phyloP scores from a whole-genome alignment of 1,140 invertebrate species.

The Odontomachus brunneus region DNA sequence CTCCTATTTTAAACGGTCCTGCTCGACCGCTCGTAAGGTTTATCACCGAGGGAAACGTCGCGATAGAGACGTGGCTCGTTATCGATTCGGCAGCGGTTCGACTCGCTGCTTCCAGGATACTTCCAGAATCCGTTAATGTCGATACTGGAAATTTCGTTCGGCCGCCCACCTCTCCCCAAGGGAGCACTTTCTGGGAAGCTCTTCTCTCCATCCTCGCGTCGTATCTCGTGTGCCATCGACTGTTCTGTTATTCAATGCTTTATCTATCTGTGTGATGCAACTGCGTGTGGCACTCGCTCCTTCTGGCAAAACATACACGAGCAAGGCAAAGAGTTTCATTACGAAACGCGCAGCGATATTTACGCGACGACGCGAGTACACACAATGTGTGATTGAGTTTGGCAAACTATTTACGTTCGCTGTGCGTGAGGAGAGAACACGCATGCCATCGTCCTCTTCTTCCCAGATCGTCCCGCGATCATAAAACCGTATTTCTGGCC shows the following conservation, averaged over 20 bases:
- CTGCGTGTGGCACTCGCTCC: not conserved
- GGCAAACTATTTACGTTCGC: slow-evolving; percentile 52
- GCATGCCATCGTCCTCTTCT: slow-evolving; percentile 28
- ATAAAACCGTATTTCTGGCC: slow-evolving; percentile 75
- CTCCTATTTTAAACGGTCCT: slow-evolving; percentile 51
- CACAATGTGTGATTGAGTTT: not conserved
- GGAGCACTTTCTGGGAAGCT: not conserved
- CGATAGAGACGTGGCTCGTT: slow-evolving; percentile 71
- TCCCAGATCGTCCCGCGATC: slow-evolving; percentile 63
- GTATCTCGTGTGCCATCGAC: slow-evolving; percentile 1
- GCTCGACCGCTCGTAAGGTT: slow-evolving; percentile 62
- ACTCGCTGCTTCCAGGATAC: slow-evolving; percentile 67
- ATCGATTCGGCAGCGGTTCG: slow-evolving; percentile 72
- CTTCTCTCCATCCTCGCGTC: not conserved
- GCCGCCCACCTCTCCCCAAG: slow-evolving; percentile 7
- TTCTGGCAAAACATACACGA: not conserved
- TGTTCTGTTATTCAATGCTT: not conserved
- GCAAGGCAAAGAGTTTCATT: slow-evolving; percentile 1
- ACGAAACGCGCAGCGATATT: slow-evolving; percentile 30
- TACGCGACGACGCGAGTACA: not conserved
- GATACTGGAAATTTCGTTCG: slow-evolving; percentile 66
- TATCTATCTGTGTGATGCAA: slow-evolving; percentile 33
- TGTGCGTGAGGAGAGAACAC: slow-evolving; percentile 33
- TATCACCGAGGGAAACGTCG: slow-evolving; percentile 71
- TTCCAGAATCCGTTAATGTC: slow-evolving; percentile 68